Conservation (phyloP, 2,113 vertebrate species). For the Corythornis madagascariensis region DNA sequence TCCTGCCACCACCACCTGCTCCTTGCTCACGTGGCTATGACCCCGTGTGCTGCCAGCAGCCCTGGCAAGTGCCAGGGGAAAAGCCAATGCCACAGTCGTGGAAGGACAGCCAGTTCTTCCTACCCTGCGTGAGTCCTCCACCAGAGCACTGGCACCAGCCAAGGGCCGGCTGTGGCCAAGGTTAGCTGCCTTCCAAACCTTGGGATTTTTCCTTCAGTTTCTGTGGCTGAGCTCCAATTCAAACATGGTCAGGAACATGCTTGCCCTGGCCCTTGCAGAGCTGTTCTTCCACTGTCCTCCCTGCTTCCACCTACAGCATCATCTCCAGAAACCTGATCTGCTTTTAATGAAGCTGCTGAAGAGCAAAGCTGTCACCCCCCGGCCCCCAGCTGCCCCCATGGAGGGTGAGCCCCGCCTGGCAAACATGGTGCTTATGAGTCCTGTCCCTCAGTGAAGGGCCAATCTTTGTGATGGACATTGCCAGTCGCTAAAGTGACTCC, state of each 20-base stretch:
- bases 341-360: not conserved
- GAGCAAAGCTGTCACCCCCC: not conserved
- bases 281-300: not conserved
- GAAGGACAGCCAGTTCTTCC: not conserved
- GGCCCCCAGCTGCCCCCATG: rapidly evolving
- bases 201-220: not conserved
- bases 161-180: not conserved
- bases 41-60: not conserved
- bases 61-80: not conserved
- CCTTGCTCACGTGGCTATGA: not conserved
- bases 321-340: not conserved
- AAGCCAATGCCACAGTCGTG: rapidly evolving
- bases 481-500: not conserved
- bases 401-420: rapidly evolving
- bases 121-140: rapidly evolving
- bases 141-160: rapidly evolving
- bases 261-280: not conserved
- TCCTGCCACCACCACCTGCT: constrained; percentile 39
- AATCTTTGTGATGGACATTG: rapidly evolving
- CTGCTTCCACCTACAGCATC: rapidly evolving
- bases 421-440: not conserved
- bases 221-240: not conserved
- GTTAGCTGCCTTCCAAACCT: not conserved
- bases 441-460: not conserved
- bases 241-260: not conserved